Conservation (phyloP, 2,113 vertebrate genomes). For the Phalacrocorax carbo region DNA sequence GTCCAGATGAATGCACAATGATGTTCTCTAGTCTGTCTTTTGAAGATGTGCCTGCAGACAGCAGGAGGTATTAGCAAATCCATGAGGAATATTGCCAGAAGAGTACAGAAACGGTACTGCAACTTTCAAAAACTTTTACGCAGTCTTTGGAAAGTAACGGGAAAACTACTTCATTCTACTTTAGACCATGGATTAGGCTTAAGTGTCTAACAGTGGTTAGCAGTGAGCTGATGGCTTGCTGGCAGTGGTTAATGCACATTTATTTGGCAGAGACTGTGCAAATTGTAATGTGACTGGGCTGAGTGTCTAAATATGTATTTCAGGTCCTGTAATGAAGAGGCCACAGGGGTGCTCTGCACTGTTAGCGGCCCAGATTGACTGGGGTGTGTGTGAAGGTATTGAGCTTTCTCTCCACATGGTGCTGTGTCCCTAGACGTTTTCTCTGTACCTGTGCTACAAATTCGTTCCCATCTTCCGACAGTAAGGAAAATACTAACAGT, state of each 20-base stretch:
- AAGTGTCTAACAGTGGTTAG: rapidly evolving
- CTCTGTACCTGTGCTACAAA: rapidly evolving
- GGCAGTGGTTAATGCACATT: neutral
- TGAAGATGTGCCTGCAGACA: neutral
- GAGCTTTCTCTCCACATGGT: neutral
- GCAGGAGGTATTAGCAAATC: neutral
- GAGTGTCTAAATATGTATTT: neutral
- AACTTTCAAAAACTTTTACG: neutral
- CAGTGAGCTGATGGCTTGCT: neutral
- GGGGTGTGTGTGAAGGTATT: neutral
- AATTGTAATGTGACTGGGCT: neutral
- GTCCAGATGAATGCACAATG: neutral
- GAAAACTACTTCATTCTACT: neutral
- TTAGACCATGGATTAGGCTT: neutral
- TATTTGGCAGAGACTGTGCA: neutral
- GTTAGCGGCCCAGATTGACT: neutral
- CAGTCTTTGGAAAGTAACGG: neutral
- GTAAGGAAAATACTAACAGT: neutral
- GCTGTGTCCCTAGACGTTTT: neutral
- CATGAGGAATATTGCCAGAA: neutral
- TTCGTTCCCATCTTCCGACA: neutral
- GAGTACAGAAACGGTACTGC: neutral
- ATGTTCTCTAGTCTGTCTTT: neutral
- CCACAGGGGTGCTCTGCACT: neutral
- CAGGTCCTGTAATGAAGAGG: neutral